A percentile compares a stretch with the other conserved stretches of the same genome.
Conservation (phyloP, 2,888 invertebrate species). For the Himalopsyche japonica region DNA sequence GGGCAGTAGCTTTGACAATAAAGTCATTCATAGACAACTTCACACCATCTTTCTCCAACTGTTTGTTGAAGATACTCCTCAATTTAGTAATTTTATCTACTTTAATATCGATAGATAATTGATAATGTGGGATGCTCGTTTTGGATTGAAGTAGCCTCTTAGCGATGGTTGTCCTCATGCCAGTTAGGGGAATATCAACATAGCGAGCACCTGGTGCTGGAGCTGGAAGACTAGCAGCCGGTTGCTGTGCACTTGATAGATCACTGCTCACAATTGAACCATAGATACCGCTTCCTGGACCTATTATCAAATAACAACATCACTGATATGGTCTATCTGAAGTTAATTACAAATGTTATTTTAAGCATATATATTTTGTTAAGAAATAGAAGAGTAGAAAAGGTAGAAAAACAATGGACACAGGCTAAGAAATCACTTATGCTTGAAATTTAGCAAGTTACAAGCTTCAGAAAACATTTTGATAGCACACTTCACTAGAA, state of each 20-base stretch:
- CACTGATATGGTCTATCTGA: constrained; percentile 8
- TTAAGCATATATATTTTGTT: background rate
- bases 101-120: constrained; percentile 82
- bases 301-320: constrained; percentile 47
- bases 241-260: constrained; percentile 60
- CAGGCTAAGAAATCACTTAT: constrained; percentile 37
- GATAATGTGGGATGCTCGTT: constrained; percentile 95
- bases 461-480: constrained; percentile 21
- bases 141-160: constrained; percentile 87
- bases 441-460: constrained; percentile 41
- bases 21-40: constrained; percentile 96
- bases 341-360: background rate
- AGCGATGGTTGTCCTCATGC: constrained; percentile 86
- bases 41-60: constrained; percentile 75
- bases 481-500: background rate
- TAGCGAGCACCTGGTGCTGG: constrained; percentile 58
- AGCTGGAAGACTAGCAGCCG: constrained; percentile 46
- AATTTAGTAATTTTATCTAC: constrained; percentile 80
- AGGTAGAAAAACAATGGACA: background rate
- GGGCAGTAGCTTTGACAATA: constrained; percentile 89
- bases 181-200: constrained; percentile 81
- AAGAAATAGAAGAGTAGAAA: background rate
- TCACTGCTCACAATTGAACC: constrained; percentile 84
- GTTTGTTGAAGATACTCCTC: constrained; percentile 78
- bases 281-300: constrained; percentile 77